phyloP scores from a whole-genome alignment of 2,797 vertebrate genomes.

The Mormyrops boulengeri region DNA sequence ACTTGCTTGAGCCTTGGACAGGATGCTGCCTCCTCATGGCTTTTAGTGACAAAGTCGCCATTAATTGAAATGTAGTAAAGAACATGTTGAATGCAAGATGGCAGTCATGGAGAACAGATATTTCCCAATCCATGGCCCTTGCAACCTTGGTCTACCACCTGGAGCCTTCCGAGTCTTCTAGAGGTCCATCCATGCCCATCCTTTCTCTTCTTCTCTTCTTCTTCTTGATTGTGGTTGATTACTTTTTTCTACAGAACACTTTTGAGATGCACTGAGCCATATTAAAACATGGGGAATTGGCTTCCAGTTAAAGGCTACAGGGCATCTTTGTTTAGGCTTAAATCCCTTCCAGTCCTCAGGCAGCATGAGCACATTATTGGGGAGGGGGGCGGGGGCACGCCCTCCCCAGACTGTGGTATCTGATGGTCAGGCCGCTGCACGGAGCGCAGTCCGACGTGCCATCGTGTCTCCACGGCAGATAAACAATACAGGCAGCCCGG shows the following conservation, averaged over 20 bases:
- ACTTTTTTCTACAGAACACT: neutral
- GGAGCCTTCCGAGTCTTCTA: neutral
- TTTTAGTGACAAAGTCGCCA: neutral
- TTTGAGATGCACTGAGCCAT: neutral
- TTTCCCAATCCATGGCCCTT: neutral
- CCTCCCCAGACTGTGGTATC: constrained; percentile 28
- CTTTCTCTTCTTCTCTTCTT: too few relatives aligned
- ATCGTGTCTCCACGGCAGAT: constrained; percentile 25
- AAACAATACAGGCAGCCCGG: constrained; percentile 32
- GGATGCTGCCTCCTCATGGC: neutral
- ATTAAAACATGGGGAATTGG: neutral
- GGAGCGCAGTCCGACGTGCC: constrained; percentile 10
- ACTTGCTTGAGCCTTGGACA: neutral
- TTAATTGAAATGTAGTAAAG: neutral
- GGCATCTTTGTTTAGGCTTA: neutral
- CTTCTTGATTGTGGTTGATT: neutral
- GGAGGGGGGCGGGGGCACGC: neutral
- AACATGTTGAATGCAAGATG: neutral
- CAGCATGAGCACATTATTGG: neutral
- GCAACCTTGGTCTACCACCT: neutral
- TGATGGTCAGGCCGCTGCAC: constrained; percentile 27
- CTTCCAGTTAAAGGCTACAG: neutral
- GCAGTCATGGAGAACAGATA: neutral
- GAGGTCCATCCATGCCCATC: neutral
- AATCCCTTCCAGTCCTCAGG: neutral